phyloP scores from a whole-genome alignment of 2,797 vertebrate species.

The Cheirogaleus major region DNA sequence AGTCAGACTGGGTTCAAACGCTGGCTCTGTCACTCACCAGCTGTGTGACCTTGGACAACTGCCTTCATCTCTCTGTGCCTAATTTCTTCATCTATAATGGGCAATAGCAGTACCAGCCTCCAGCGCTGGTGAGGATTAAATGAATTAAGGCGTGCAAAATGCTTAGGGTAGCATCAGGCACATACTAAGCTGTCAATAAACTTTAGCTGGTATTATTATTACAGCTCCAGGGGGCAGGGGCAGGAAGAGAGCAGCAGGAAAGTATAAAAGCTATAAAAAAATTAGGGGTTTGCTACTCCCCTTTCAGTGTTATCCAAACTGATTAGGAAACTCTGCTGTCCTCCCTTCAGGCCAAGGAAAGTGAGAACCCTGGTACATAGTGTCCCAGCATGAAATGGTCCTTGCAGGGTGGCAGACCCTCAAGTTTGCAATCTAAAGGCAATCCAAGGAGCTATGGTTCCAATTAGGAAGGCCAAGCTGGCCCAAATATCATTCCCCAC shows the following conservation, averaged over 20 bases:
- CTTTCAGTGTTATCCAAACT: not conserved
- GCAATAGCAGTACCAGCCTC: not conserved
- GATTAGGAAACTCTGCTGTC: not conserved
- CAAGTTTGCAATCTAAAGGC: conserved; percentile 74
- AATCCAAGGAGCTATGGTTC: conserved; percentile 72
- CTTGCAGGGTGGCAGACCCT: conserved; percentile 57
- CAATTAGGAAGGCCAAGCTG: conserved; percentile 80
- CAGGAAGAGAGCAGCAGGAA: not conserved
- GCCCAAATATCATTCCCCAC: conserved; percentile 78
- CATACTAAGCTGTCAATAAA: not conserved
- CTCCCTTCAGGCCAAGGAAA: not conserved
- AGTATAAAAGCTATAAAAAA: not conserved
- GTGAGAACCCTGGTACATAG: not conserved
- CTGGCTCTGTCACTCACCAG: not conserved
- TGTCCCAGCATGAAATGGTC: conserved; percentile 21
- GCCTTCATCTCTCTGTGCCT: not conserved
- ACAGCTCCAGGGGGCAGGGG: not conserved
- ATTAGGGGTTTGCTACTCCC: not conserved
- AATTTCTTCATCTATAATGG: conserved; percentile 5
- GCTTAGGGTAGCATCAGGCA: not conserved
- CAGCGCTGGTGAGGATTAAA: conserved; percentile 12
- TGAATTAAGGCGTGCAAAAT: conserved; percentile 43
- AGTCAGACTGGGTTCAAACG: not conserved
- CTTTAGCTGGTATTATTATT: not conserved
- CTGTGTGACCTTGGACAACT: conserved; percentile 17